Evolutionary conservation across 2,888 invertebrate species (phyloP), one percentile per base, ranked within the genome.

Genomic region (Furcula furcula): DNA sequence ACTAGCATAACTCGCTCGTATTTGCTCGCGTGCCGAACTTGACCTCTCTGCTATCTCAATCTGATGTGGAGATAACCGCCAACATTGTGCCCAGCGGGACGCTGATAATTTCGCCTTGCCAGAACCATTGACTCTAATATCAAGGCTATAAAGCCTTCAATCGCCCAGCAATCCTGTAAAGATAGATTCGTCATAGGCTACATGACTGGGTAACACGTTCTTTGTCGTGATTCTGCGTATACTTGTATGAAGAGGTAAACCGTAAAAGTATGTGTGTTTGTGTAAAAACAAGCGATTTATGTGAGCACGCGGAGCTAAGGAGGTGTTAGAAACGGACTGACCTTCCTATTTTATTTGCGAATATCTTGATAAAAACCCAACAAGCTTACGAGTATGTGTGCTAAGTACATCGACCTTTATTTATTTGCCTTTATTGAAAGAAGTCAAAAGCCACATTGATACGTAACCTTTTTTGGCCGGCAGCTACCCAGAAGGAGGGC

Each of bases 1-100:
- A 61, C 52, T 36, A 50, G 55, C 57, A 64, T 62, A 66, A 56
- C 67, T 62, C 55, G 55, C 59, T 54, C 61, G 68, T 71, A 74
- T 72, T 65, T 59, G 68, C 70, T 76, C 72, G 73, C 79, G 76
- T 79, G 80, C 78, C 71, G 68, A 69, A 76, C 76, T 74, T 80
- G 83, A 85, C 86, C 86, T 80, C 70, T 55, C 56, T 47, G 65
- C 70, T 80, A 83, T 81, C 81, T 84, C 68, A 76, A 83, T 79
- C 79, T 75, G 80, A 82, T 81, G 70, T 56, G 42, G 60, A 79
- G 85, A 84, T 84, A 82, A 77, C 81, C 76, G 66, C 76, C 76
- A 71, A 76, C 78, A 76, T 77, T 72, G 83, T 72, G 76, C 82
- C 55, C 83, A 76, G 80, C 78, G 76, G 84, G 82, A 59, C 47